These are phyloP conservation scores for Eudemis profundana DNA, from an alignment of 2,888 invertebrate genomes.

Conservation along the genomic window DNA sequence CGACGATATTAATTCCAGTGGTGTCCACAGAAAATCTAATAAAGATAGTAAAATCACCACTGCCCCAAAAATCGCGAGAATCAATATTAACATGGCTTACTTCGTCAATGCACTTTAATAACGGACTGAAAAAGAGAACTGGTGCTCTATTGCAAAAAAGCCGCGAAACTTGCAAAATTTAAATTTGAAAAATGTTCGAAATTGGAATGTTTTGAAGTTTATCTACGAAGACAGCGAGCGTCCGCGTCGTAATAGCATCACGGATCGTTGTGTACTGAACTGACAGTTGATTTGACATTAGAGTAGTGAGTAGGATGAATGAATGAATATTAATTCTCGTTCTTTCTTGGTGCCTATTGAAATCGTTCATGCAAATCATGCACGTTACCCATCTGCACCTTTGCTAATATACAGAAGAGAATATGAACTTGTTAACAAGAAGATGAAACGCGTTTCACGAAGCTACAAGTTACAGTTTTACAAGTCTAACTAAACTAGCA, in stretches of 20 bases:
- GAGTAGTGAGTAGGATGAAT: background rate
- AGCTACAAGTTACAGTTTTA: too few species aligned
- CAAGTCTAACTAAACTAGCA: too few species aligned
- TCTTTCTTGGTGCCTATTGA: too few species aligned
- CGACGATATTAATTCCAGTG: constrained; percentile 85
- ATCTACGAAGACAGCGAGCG: constrained; percentile 24
- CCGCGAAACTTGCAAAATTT: background rate
- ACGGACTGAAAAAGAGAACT: constrained; percentile 52
- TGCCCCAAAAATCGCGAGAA: constrained; percentile 78
- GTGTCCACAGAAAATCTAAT: constrained; percentile 86
- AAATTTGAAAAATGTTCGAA: constrained; percentile 18
- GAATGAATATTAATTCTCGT: background rate
- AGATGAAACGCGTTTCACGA: too few species aligned
- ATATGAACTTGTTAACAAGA: too few species aligned
- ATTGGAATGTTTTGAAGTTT: constrained; percentile 27
- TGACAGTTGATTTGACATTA: background rate
- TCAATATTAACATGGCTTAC: constrained; percentile 39
- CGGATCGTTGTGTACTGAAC: constrained; percentile 54
- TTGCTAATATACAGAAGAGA: too few species aligned
- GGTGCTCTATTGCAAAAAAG: constrained; percentile 44
- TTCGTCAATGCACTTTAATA: constrained; percentile 17
- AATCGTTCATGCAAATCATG: too few species aligned
- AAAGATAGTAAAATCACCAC: constrained; percentile 78
- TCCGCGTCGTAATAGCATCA: constrained; percentile 53
- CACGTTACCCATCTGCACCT: too few species aligned